Percentiles rank a stretch among this genome's conserved stretches.
Evolutionary conservation across 1,140 invertebrate species (phyloP).

Genomic region (Elymnias hypermnestra): DNA sequence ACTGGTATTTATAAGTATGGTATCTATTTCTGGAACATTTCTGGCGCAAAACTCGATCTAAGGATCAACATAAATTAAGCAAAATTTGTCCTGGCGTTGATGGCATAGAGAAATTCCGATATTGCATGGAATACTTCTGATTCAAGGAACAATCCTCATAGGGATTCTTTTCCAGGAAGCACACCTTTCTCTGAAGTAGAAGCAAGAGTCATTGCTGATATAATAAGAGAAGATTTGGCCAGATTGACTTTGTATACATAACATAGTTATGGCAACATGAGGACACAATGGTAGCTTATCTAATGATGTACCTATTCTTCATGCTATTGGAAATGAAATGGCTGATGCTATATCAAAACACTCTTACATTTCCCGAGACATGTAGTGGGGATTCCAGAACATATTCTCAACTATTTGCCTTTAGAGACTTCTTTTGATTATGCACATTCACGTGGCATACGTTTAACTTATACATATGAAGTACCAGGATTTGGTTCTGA

Average conservation of each 20-base stretch:
- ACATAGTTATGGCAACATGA: constrained; percentile 55
- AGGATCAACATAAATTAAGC: constrained; percentile 1
- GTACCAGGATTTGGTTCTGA: constrained; percentile 29
- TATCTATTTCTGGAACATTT: constrained; percentile 11
- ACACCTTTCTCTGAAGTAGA: constrained; percentile 85
- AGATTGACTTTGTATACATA: constrained; percentile 44
- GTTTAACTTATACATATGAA: constrained; percentile 20
- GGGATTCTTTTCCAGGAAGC: no score
- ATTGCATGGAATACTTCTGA: constrained; percentile 79
- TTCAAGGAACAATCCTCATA: constrained; percentile 79
- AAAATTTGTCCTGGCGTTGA: constrained; percentile 76
- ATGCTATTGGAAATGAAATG: constrained; percentile 37
- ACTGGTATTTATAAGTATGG: no score
- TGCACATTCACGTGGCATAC: constrained; percentile 73
- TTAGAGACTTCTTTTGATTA: constrained; percentile 83
- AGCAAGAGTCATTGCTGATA: constrained; percentile 55
- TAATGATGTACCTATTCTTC: constrained; percentile 65
- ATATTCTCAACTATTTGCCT: constrained; percentile 42
- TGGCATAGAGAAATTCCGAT: constrained; percentile 79
- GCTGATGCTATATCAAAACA: constrained; percentile 6
- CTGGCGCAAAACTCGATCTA: constrained; percentile 26
- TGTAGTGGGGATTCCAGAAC: constrained; percentile 29
- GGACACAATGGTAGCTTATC: constrained; percentile 70
- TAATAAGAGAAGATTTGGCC: constrained; percentile 43
- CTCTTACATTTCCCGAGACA: constrained; percentile 27